Conservation (phyloP, 1,140 invertebrate genomes). For the Drosophila sproati region DNA sequence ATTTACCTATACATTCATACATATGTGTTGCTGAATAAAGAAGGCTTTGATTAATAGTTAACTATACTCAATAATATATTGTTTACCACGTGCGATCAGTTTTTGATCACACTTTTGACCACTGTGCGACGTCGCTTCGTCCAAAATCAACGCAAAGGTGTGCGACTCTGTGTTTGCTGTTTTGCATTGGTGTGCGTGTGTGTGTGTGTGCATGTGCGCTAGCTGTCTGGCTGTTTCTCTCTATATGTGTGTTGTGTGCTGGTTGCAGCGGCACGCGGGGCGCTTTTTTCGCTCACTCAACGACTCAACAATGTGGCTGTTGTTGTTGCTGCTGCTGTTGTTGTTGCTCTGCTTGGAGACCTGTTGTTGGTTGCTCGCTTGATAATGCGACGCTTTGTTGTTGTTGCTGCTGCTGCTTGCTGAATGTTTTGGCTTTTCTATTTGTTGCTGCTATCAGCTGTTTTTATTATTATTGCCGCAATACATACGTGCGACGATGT, state of each 20-base stretch:
- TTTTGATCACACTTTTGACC: constrained; percentile 15
- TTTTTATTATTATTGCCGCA: constrained; percentile 63
- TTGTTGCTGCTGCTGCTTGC: constrained; percentile 45
- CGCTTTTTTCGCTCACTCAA: constrained; percentile 69
- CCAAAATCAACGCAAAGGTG: constrained; percentile 82
- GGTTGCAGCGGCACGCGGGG: constrained; percentile 75
- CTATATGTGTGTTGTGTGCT: constrained; percentile 39
- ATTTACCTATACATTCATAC: too few relatives aligned
- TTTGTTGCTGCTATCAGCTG: constrained; percentile 78
- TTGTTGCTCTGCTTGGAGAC: constrained; percentile 61
- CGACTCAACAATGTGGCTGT: constrained; percentile 24
- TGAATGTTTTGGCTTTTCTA: constrained; percentile 60
- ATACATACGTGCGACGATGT: constrained; percentile 61
- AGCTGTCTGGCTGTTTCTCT: background rate
- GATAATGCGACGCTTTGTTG: constrained; percentile 74
- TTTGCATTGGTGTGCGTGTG: constrained; percentile 38
- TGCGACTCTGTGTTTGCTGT: constrained; percentile 65
- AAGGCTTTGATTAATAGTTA: too few relatives aligned
- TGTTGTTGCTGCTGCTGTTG: constrained; percentile 22
- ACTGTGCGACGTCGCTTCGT: constrained; percentile 59
- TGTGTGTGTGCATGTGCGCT: constrained; percentile 32
- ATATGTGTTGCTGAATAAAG: too few relatives aligned
- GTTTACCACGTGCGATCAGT: constrained; percentile 30
- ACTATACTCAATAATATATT: background rate
- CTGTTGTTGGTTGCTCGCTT: constrained; percentile 79